Evolutionary conservation across 2,888 invertebrate genomes (phyloP).

Genomic region (Steinernema hermaphroditum): DNA sequence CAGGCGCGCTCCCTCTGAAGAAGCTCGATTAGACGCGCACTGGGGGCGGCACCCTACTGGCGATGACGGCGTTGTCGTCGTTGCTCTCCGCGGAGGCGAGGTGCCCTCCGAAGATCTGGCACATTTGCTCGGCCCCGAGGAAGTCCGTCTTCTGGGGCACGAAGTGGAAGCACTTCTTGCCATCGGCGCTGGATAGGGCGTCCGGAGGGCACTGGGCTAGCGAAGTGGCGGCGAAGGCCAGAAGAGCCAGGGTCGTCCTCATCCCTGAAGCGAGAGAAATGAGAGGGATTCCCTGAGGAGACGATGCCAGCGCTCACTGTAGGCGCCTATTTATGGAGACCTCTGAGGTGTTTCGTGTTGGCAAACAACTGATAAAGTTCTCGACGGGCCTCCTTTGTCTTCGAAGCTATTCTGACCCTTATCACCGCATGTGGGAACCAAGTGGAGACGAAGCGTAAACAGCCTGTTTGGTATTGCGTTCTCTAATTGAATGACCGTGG

Average conservation of each 20-base stretch:
- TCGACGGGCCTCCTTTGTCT: too few species aligned
- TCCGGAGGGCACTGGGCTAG: background rate
- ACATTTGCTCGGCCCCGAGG: background rate
- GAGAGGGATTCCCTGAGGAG: background rate
- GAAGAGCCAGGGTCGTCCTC: background rate
- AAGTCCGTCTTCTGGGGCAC: conserved; percentile 8
- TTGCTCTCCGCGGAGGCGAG: background rate
- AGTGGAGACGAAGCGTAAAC: too few species aligned
- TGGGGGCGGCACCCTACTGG: background rate
- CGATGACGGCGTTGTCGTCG: background rate
- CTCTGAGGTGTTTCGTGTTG: background rate
- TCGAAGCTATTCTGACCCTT: too few species aligned
- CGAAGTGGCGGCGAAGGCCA: background rate
- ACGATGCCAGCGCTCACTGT: background rate
- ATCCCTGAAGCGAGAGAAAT: background rate
- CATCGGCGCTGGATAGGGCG: background rate
- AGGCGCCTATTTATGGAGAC: background rate
- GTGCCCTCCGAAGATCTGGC: conserved; percentile 3
- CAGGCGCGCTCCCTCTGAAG: background rate
- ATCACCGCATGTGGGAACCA: too few species aligned
- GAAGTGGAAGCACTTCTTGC: background rate
- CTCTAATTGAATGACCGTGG: too few species aligned
- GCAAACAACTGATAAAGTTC: conserved; percentile 5
- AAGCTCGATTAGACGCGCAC: background rate
- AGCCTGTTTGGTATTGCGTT: too few species aligned